These are phyloP conservation scores for Synergus laeviventris DNA, from an alignment of 2,888 invertebrate genomes.

Conservation along the genomic window DNA sequence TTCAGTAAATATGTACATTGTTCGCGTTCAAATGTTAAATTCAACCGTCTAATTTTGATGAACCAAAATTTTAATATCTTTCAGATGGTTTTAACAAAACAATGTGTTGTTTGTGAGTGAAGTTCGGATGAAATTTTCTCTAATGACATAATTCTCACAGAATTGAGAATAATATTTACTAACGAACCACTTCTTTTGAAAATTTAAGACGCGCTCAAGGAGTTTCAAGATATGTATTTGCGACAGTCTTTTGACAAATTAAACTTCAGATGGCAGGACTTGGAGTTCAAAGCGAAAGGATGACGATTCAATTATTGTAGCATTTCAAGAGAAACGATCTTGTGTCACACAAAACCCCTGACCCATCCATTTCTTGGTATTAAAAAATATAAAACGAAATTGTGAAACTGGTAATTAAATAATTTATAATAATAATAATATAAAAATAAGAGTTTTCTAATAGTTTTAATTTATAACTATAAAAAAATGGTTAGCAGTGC, in stretches of 20 bases:
- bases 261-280: slow-evolving; percentile 46
- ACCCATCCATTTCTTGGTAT: neutral
- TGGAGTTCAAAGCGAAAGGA: slow-evolving; percentile 37
- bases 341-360: neutral
- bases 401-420: neutral
- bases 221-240: neutral
- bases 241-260: slow-evolving; percentile 47
- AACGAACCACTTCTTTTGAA: slow-evolving; percentile 45
- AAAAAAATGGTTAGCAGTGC: too few relatives aligned
- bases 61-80: neutral
- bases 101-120: neutral
- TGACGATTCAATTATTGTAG: slow-evolving; percentile 7
- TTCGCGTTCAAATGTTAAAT: slow-evolving; percentile 50
- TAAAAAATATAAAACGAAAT: neutral
- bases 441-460: too few relatives aligned
- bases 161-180: slow-evolving; percentile 25
- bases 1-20: slow-evolving; percentile 27
- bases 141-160: neutral
- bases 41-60: slow-evolving; percentile 42
- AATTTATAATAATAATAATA: too few relatives aligned
- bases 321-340: neutral
- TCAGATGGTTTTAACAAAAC: neutral
- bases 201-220: slow-evolving; percentile 9
- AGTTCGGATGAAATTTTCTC: neutral
- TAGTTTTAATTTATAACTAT: too few relatives aligned